Conservation (phyloP, 2,797 vertebrate genomes). For the Dicrostonyx torquatus region DNA sequence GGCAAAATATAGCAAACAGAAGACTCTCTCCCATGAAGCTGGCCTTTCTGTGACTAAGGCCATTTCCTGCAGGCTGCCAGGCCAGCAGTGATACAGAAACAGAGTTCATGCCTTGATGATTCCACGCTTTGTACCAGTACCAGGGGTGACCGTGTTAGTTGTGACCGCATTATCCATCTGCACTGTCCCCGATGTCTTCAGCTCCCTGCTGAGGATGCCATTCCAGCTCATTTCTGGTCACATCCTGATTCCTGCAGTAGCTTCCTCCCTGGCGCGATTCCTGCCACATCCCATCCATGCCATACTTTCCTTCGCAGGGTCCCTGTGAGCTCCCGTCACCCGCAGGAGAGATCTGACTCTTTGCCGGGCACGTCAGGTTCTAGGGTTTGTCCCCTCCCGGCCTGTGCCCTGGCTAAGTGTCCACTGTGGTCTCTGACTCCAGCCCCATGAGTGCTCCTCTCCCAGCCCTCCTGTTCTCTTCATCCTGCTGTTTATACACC, state of each 20-base stretch:
- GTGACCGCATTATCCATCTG: not conserved
- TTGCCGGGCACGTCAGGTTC: accelerated
- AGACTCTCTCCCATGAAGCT: accelerated
- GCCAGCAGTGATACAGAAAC: no score
- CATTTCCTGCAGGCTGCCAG: not conserved
- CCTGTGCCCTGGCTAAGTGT: not conserved
- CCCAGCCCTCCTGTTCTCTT: not conserved
- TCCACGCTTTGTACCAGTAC: no score
- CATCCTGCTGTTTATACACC: no score
- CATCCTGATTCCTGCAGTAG: not conserved
- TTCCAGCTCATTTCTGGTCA: not conserved
- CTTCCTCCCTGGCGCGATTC: not conserved
- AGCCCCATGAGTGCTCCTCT: accelerated
- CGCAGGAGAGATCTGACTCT: not conserved
- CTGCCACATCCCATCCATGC: not conserved
- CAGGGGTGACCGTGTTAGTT: accelerated
- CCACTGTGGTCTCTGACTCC: not conserved
- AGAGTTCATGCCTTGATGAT: accelerated
- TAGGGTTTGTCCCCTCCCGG: not conserved
- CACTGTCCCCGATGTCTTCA: accelerated
- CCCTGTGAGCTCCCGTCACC: not conserved
- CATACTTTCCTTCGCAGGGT: not conserved
- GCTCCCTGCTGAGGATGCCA: accelerated
- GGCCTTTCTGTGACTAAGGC: not conserved
- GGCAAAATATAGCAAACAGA: not conserved